Evolutionary conservation across 1,140 invertebrate genomes (phyloP).

Genomic region (Drosophila sucinea): DNA sequence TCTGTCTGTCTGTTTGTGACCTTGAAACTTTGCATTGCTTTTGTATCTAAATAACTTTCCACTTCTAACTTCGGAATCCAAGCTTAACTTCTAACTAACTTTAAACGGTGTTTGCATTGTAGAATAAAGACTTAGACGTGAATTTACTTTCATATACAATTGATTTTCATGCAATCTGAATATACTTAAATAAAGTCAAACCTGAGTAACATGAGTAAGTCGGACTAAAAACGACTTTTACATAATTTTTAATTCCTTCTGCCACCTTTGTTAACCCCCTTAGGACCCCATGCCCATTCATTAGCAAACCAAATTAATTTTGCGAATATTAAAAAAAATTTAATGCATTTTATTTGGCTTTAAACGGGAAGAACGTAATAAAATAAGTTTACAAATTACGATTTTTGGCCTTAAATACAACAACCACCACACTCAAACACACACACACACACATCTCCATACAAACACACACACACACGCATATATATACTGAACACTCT

Average conservation of each 20-base stretch:
- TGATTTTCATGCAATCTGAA: too few relatives aligned
- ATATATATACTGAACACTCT: conserved; percentile 59
- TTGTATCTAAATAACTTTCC: too few relatives aligned
- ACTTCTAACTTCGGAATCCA: too few relatives aligned
- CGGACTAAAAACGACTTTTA: background rate
- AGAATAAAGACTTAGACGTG: too few relatives aligned
- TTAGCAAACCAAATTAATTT: background rate
- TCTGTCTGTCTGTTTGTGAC: background rate
- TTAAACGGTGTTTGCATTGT: too few relatives aligned
- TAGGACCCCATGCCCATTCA: background rate
- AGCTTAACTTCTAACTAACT: too few relatives aligned
- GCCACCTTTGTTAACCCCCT: background rate
- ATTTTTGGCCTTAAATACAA: conserved; percentile 71
- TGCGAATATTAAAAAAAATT: conserved; percentile 6
- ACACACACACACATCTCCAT: conserved; percentile 18
- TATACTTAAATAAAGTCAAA: background rate
- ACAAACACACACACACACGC: conserved; percentile 25
- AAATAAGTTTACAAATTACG: conserved; percentile 58
- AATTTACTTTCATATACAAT: too few relatives aligned
- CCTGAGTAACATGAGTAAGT: background rate
- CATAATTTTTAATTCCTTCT: background rate
- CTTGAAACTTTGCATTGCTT: too few relatives aligned
- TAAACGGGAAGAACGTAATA: conserved; percentile 16
- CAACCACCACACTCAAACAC: conserved; percentile 28
- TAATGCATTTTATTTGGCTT: conserved; percentile 14